A percentile compares a stretch with the other conserved stretches of the same genome.
These are phyloP conservation scores for Macrotis lagotis DNA, from an alignment of 2,113 vertebrate genomes.

Conservation along the genomic window DNA sequence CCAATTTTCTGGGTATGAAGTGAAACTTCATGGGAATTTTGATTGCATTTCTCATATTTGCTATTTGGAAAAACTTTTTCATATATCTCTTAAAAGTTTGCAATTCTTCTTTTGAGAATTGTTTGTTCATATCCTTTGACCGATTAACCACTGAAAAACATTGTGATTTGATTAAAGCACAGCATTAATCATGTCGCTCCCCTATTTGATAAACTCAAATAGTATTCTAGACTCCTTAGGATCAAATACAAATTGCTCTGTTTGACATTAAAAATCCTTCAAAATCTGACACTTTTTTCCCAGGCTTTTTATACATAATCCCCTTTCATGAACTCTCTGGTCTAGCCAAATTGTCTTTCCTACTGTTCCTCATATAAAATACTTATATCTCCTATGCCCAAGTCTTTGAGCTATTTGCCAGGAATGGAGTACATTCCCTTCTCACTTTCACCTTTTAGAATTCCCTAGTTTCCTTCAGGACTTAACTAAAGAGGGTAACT, in stretches of 20 bases:
- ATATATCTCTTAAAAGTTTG: not conserved
- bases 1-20: not conserved
- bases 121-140: not conserved
- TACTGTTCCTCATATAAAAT: not conserved
- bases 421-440: not conserved
- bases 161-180: not conserved
- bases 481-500: not conserved
- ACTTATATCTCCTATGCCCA: not conserved
- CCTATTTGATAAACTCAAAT: not conserved
- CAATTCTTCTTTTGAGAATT: not conserved
- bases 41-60: not conserved
- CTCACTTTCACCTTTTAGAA: not conserved
- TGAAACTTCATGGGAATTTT: not conserved
- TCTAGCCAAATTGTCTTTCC: not conserved
- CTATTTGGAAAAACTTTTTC: not conserved
- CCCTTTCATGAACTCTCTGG: not conserved
- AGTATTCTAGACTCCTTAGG: not conserved
- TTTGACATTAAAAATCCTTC: not conserved
- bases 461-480: not conserved
- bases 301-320: not conserved
- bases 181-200: not conserved
- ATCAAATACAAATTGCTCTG: not conserved
- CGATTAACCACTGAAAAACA: not conserved
- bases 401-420: not conserved
- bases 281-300: not conserved